Evolutionary conservation across 2,113 vertebrate genomes (phyloP).

Genomic region (Dasypus novemcinctus): DNA sequence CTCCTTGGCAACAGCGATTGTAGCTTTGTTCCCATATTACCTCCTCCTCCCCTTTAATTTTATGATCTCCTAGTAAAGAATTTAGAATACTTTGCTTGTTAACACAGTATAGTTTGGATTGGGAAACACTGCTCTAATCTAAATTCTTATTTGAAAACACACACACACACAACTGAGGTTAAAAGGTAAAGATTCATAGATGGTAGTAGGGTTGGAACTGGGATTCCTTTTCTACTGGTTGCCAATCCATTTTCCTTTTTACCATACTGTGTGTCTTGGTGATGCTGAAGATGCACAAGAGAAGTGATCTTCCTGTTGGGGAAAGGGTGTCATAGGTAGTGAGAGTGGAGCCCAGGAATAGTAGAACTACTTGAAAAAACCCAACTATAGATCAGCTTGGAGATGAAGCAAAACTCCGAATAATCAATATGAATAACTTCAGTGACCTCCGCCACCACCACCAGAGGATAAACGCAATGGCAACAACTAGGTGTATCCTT

Average conservation of each 20-base stretch:
- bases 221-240: neutral
- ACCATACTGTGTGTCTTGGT: neutral
- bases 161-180: neutral
- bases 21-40: neutral
- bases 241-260: neutral
- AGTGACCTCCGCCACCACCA: neutral
- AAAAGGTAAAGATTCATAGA: neutral
- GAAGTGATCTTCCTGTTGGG: neutral
- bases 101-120: neutral
- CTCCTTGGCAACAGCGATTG: neutral
- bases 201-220: neutral
- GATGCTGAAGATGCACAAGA: neutral
- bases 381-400: neutral
- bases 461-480: neutral
- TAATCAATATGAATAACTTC: neutral
- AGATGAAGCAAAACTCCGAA: neutral
- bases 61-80: neutral
- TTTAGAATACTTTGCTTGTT: constrained; percentile 17
- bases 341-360: neutral
- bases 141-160: constrained; percentile 42
- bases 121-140: neutral
- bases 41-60: neutral
- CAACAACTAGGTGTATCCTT: neutral
- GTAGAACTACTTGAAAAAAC: neutral
- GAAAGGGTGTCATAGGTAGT: neutral